Percentiles rank a stretch among this genome's conserved stretches.
These are phyloP conservation scores for Danio jaintianensis DNA, from an alignment of 2,797 vertebrate species.

Conservation along the genomic window DNA sequence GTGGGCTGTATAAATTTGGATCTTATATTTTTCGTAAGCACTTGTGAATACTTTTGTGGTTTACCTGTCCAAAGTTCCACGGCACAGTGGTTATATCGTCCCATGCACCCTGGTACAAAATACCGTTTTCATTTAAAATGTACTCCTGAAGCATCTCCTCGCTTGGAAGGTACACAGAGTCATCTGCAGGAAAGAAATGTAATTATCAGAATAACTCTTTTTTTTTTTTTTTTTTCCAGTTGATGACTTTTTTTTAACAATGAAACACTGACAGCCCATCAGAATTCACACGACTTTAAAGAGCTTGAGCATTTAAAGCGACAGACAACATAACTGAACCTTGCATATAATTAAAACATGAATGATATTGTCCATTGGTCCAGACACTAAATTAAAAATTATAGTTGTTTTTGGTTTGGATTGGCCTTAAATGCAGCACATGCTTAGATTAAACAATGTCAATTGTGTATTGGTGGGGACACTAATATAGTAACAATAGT, in stretches of 20 bases:
- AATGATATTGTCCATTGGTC: no score
- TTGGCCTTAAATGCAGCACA: not conserved
- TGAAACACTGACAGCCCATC: not conserved
- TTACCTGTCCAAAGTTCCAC: slow-evolving; percentile 91
- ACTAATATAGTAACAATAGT: not conserved
- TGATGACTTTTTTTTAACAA: not conserved
- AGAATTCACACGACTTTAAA: not conserved
- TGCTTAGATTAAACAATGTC: no score
- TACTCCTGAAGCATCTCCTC: slow-evolving; percentile 85
- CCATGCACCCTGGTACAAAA: slow-evolving; percentile 81
- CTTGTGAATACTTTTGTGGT: slow-evolving; percentile 7
- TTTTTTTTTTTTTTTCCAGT: no score
- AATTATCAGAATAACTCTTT: not conserved
- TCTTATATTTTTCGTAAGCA: not conserved
- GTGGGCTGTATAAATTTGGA: not conserved
- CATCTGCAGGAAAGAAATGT: slow-evolving; percentile 72
- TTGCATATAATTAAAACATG: no score
- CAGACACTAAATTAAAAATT: not conserved
- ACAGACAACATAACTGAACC: not conserved
- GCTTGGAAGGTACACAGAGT: slow-evolving; percentile 83
- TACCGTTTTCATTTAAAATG: slow-evolving; percentile 86
- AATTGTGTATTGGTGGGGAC: no score
- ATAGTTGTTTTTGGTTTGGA: not conserved
- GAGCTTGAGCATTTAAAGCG: not conserved
- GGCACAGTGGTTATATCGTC: slow-evolving; percentile 74